phyloP scores from a whole-genome alignment of 2,888 invertebrate genomes.

The Acleris laterana region DNA sequence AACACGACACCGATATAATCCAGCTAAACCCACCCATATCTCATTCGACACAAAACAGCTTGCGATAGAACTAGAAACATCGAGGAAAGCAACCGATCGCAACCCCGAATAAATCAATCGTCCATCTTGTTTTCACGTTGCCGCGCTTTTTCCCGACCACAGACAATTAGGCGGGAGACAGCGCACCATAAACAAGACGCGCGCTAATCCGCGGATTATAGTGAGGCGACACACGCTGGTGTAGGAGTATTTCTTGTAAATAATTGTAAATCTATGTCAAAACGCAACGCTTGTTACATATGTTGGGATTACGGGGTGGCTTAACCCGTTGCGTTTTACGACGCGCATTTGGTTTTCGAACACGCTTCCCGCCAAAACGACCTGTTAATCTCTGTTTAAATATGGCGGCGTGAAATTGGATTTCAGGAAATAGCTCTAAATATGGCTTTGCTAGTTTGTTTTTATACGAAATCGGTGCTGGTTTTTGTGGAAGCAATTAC shows the following conservation, averaged over 20 bases:
- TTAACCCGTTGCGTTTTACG: conserved; percentile 82
- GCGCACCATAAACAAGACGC: conserved; percentile 74
- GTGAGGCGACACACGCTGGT: conserved; percentile 73
- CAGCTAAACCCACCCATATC: conserved; percentile 63
- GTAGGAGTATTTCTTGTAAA: conserved; percentile 71
- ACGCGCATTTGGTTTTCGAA: conserved; percentile 62
- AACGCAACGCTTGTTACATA: conserved; percentile 81
- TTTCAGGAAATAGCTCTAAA: conserved; percentile 67
- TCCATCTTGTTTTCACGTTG: conserved; percentile 70
- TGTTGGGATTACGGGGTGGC: conserved; percentile 76
- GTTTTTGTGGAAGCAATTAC: conserved; percentile 35
- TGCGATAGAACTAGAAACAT: conserved; percentile 75
- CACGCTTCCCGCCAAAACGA: conserved; percentile 73
- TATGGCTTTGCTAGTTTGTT: conserved; percentile 61
- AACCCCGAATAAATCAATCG: conserved; percentile 68
- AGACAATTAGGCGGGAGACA: conserved; percentile 74
- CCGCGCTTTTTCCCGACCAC: conserved; percentile 70
- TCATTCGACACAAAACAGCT: conserved; percentile 80
- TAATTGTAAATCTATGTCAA: conserved; percentile 85
- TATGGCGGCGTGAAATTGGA: conserved; percentile 61
- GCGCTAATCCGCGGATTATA: conserved; percentile 76
- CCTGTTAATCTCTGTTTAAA: conserved; percentile 72
- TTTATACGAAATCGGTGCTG: conserved; percentile 43
- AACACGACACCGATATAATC: conserved; percentile 64
- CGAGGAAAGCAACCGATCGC: conserved; percentile 67